Evolutionary conservation across 1,140 invertebrate genomes (phyloP), one percentile per base, ranked within the genome.

Genomic region (Dinothrombium tinctorium): DNA sequence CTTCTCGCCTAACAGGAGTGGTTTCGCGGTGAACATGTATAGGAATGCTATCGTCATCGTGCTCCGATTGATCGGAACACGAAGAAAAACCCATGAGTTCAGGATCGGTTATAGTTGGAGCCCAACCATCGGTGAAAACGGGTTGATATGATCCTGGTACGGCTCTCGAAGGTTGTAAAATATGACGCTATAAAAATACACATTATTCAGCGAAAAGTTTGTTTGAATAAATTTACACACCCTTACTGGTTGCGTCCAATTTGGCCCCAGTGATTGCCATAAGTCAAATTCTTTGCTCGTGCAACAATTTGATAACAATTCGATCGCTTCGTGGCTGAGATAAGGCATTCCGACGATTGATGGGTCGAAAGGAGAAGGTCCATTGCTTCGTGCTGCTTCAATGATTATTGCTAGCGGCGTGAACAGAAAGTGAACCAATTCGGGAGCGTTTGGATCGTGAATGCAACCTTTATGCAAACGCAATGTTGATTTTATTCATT

Each of bases 371-470:
- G 72, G 70, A 21, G 31, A 14, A 12, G 31, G 31, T 41, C 46
- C 42, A 37, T 46, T 48, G 19, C 14, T 40, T 32, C 40, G 38
- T 11, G 46, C 44, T 12, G 46, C 38, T 42, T 48, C 44, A 35
- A 48, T 48, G 14, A 48, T 48, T 20, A 48, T 48, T 24, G 46
- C 46, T 23, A 48, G 36, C 0, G 92, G 92, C 20, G 90, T 96
- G 59, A 99, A 98, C 12, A 98, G 65, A 57, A 98, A 98, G 56
- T 99, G 92, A 2, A 98, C 83, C 44, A 99, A 59, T 58, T 98
- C 92, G 0, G 92, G 90, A 3, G 92, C 90, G 62, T 98, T 98
- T 0, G 92, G 92, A 56, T 96, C 89, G 57, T 98, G 90, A 42
- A 98, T 98, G 57, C 50, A 35, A 47, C 50, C 36, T 20, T 14